Conservation (phyloP, 2,888 invertebrate genomes). For the Chalcis sispes region DNA sequence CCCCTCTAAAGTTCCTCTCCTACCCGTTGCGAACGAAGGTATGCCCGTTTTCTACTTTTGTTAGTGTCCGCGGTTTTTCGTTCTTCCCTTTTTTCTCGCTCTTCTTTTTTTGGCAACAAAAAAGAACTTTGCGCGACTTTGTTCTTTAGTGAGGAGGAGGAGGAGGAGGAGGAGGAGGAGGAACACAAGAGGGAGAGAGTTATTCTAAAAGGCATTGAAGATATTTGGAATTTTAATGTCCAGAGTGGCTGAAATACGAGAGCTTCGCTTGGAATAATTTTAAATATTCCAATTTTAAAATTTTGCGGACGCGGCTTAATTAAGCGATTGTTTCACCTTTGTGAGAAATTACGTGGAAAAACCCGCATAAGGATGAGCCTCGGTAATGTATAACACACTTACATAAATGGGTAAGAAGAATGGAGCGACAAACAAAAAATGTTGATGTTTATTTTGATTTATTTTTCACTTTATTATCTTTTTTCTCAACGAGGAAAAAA, state of each 20-base stretch:
- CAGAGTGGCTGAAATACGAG: not conserved
- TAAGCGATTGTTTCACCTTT: conserved; percentile 32
- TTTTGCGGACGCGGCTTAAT: conserved; percentile 3
- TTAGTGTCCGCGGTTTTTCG: not conserved
- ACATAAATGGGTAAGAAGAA: conserved; percentile 25
- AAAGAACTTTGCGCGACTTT: conserved; percentile 38
- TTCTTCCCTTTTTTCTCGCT: not conserved
- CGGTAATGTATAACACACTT: conserved; percentile 23
- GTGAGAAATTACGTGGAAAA: conserved; percentile 27
- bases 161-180: too few relatives aligned
- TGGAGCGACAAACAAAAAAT: too few relatives aligned
- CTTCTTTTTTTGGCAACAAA: conserved; percentile 12
- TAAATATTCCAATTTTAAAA: not conserved
- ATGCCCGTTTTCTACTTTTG: conserved; percentile 35
- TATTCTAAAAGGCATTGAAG: conserved; percentile 33
- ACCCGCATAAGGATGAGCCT: conserved; percentile 25
- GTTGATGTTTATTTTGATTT: conserved; percentile 23
- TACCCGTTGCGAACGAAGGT: not conserved
- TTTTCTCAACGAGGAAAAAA: not conserved
- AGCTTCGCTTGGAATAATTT: conserved; percentile 22
- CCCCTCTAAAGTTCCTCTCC: conserved; percentile 31
- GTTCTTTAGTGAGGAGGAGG: conserved; percentile 26
- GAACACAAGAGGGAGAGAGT: conserved; percentile 14
- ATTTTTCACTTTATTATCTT: conserved; percentile 34
- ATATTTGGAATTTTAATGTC: conserved; percentile 33